A percentile compares a stretch with the other conserved stretches of the same genome.
Conservation (phyloP, 2,888 invertebrate species). For the Spodoptera picta region DNA sequence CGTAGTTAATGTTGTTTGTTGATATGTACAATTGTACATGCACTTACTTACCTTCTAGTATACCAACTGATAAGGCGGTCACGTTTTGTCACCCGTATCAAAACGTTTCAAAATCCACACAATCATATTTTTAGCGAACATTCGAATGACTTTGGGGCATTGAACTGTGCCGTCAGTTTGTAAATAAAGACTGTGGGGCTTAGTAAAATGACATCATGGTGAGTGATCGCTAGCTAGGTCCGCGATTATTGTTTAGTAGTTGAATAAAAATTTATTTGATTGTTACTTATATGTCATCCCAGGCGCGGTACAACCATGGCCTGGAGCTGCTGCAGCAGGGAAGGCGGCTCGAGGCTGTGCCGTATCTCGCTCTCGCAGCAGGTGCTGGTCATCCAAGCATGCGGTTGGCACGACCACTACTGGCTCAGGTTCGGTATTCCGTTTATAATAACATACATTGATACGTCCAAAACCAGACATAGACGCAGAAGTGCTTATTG, state of each 20-base stretch:
- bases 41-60: conserved; percentile 11
- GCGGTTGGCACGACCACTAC: conserved; percentile 55
- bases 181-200: conserved; percentile 15
- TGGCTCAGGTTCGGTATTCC: conserved; percentile 54
- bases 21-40: conserved; percentile 17
- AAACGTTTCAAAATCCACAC: conserved; percentile 21
- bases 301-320: conserved; percentile 67
- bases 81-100: conserved; percentile 27
- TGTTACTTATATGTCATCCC: conserved; percentile 10
- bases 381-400: conserved; percentile 55
- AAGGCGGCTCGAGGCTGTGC: conserved; percentile 64
- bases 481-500: too few relatives aligned
- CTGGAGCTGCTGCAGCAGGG: conserved; percentile 59
- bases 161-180: conserved; percentile 37
- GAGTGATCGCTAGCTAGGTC: conserved; percentile 18
- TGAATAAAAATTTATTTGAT: neutral
- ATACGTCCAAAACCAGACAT: too few relatives aligned
- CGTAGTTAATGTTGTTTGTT: conserved; percentile 19
- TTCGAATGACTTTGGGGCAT: conserved; percentile 40
- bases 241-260: conserved; percentile 15
- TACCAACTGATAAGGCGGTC: conserved; percentile 25
- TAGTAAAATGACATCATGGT: conserved; percentile 31
- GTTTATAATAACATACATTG: too few relatives aligned
- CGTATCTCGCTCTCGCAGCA: conserved; percentile 72
- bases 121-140: conserved; percentile 28